These are phyloP conservation scores for Helicoverpa zea DNA, from an alignment of 1,140 invertebrate species.

Conservation along the genomic window DNA sequence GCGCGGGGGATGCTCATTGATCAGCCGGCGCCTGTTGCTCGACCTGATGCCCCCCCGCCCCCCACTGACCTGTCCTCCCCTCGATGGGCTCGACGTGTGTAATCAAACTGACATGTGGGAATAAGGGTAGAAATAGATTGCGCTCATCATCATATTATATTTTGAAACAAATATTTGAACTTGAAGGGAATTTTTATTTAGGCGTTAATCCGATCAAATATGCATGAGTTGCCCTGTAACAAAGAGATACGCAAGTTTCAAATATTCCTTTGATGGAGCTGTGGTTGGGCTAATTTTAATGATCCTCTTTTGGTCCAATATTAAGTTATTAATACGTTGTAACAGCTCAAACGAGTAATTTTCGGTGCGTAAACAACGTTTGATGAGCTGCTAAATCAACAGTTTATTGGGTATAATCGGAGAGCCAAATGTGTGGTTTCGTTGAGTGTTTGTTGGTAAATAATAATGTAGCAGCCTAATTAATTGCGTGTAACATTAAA, in stretches of 20 bases:
- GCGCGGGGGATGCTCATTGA: constrained; percentile 73
- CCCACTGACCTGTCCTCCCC: constrained; percentile 45
- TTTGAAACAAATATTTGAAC: constrained; percentile 40
- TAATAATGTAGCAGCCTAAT: constrained; percentile 9
- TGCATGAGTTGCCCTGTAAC: background rate
- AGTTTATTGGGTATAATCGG: constrained; percentile 4
- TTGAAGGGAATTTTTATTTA: constrained; percentile 22
- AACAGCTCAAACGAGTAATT: constrained; percentile 18
- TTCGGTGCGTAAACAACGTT: constrained; percentile 11
- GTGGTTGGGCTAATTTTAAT: constrained; percentile 15
- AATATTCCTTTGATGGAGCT: background rate
- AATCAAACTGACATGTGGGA: constrained; percentile 57
- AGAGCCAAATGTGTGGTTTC: constrained; percentile 8
- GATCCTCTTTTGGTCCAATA: constrained; percentile 16
- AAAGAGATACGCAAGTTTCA: background rate
- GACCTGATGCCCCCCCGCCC: constrained; percentile 59
- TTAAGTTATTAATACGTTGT: constrained; percentile 17
- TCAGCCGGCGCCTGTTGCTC: constrained; percentile 80
- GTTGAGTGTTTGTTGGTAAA: constrained; percentile 24
- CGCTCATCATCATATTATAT: constrained; percentile 44
- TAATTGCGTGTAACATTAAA: background rate
- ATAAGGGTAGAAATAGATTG: constrained; percentile 42
- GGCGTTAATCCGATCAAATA: background rate
- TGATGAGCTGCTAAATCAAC: constrained; percentile 35
- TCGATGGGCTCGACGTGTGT: constrained; percentile 44